These are phyloP conservation scores for Atta colombica DNA, from an alignment of 1,140 invertebrate species.

Conservation along the genomic window DNA sequence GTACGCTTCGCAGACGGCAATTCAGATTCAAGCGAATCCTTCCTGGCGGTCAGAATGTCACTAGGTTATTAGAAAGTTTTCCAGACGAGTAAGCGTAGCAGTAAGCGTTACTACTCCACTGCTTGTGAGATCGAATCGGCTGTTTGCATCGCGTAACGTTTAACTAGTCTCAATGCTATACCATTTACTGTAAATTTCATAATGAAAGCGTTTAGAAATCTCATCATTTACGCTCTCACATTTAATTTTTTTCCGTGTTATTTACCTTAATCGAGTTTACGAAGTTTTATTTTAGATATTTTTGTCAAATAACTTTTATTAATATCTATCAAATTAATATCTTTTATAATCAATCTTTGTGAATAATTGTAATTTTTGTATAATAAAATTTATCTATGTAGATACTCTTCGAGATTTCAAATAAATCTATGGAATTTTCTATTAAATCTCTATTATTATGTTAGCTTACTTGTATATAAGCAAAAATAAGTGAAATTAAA, in stretches of 20 bases:
- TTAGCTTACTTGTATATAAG: neutral
- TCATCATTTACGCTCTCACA: constrained; percentile 6
- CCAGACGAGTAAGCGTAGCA: constrained; percentile 71
- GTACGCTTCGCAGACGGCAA: constrained; percentile 29
- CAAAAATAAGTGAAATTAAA: neutral
- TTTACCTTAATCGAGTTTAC: neutral
- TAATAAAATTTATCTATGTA: neutral
- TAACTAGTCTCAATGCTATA: constrained; percentile 28
- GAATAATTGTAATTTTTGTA: neutral
- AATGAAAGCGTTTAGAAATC: constrained; percentile 19
- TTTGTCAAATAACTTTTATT: neutral
- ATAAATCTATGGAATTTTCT: neutral
- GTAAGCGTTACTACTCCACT: constrained; percentile 49
- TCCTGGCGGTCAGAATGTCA: constrained; percentile 72
- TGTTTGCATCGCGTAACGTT: constrained; percentile 65
- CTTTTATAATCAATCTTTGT: neutral
- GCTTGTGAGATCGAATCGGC: constrained; percentile 68
- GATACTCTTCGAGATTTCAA: neutral
- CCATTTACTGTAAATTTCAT: constrained; percentile 26
- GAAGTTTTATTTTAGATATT: neutral
- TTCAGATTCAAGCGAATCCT: constrained; percentile 52
- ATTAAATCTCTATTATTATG: neutral
- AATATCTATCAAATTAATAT: neutral
- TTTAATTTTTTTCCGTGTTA: neutral
- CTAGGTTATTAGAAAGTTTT: constrained; percentile 75